phyloP scores from a whole-genome alignment of 2,113 vertebrate species.

The Heterochromis multidens region DNA sequence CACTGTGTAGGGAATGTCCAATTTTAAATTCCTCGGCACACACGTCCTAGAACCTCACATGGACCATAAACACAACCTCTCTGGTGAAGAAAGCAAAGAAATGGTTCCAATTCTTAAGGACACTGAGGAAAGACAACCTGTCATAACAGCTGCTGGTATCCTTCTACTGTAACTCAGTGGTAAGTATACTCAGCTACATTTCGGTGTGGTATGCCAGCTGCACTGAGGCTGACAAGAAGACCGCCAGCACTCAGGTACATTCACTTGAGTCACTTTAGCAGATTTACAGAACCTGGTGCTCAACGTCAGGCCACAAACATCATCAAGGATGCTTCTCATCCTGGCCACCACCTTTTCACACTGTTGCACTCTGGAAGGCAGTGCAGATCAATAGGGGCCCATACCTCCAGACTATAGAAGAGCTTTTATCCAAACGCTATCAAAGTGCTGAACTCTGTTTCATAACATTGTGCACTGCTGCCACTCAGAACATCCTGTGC shows the following conservation, averaged over 20 bases:
- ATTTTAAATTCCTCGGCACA: neutral
- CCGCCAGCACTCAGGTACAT: neutral
- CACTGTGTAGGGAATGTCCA: neutral
- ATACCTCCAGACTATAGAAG: neutral
- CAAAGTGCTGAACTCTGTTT: neutral
- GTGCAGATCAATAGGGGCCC: neutral
- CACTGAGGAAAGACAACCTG: neutral
- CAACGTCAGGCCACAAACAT: neutral
- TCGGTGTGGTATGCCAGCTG: no score
- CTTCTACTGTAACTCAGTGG: no score
- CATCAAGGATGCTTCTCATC: neutral
- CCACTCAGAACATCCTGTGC: no score
- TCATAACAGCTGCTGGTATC: neutral
- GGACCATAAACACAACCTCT: neutral
- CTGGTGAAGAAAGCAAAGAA: fast-evolving
- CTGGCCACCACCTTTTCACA: neutral
- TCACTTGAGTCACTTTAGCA: neutral
- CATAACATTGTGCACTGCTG: no score
- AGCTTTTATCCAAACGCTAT: neutral
- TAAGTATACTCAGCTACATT: no score
- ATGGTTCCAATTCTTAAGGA: neutral
- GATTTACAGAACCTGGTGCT: neutral
- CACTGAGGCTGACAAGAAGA: no score
- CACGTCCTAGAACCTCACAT: neutral
- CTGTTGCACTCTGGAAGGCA: neutral